Evolutionary conservation across 2,797 vertebrate species (phyloP).

Genomic region (Lacerta bilineata): DNA sequence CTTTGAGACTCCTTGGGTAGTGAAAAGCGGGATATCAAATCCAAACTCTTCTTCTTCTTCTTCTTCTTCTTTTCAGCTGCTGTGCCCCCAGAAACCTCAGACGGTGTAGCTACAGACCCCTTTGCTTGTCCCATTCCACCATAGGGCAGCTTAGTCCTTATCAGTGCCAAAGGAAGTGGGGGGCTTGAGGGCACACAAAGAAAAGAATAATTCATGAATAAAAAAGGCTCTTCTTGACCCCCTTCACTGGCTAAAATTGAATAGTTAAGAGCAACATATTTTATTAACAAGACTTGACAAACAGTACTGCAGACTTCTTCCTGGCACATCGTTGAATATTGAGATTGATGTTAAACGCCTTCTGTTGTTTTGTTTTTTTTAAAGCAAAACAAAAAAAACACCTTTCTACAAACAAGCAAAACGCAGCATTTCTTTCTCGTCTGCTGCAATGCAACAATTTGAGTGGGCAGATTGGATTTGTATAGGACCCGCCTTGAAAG

Average conservation of each 20-base stretch:
- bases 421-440: constrained; percentile 9
- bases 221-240: fast-evolving
- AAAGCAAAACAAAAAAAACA: background rate
- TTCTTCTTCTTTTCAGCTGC: no score
- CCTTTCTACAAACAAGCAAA: constrained; percentile 29
- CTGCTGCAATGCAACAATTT: constrained; percentile 35
- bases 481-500: background rate
- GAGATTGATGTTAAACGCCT: constrained; percentile 28
- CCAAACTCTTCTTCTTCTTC: no score
- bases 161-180: fast-evolving
- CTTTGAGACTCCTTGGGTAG: no score
- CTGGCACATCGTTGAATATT: background rate
- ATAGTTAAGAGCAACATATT: constrained; percentile 2
- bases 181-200: background rate
- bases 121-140: background rate
- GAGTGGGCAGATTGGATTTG: constrained; percentile 43
- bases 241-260: background rate
- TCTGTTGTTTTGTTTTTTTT: background rate
- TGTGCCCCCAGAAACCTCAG: background rate
- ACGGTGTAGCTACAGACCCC: background rate
- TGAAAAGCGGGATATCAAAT: no score
- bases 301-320: background rate
- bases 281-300: constrained; percentile 12
- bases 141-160: background rate
- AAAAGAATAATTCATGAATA: background rate